A percentile compares a stretch with the other conserved stretches of the same genome.
Conservation (phyloP, 2,888 invertebrate species). For the Drosophila paranaensis region DNA sequence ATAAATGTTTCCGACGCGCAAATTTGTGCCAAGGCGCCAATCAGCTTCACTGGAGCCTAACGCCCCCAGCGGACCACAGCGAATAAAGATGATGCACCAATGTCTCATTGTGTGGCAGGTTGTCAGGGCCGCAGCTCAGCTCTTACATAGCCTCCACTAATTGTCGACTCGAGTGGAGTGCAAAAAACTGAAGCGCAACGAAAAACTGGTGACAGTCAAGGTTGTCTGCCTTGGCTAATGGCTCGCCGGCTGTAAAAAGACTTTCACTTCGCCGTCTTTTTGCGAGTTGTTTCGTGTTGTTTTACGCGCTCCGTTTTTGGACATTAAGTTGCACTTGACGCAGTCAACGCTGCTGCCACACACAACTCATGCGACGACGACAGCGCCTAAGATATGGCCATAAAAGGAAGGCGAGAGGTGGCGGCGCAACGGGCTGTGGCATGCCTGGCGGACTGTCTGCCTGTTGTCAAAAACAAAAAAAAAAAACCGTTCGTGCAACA, state of each 20-base stretch:
- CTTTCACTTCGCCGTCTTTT: constrained; percentile 66
- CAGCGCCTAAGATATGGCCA: constrained; percentile 56
- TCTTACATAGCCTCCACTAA: constrained; percentile 34
- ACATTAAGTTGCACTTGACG: constrained; percentile 70
- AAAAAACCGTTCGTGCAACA: constrained; percentile 40
- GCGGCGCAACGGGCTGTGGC: not conserved
- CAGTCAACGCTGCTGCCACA: constrained; percentile 50
- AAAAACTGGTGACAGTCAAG: constrained; percentile 63
- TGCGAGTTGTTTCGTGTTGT: constrained; percentile 29
- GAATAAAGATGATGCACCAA: not conserved
- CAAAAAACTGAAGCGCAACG: constrained; percentile 5
- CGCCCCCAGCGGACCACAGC: constrained; percentile 1
- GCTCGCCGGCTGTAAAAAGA: constrained; percentile 48
- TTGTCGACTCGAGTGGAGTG: constrained; percentile 29
- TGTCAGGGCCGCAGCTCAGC: constrained; percentile 34
- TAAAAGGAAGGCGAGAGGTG: constrained; percentile 25
- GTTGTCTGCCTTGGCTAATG: constrained; percentile 65
- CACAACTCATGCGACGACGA: constrained; percentile 63
- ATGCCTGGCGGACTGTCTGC: constrained; percentile 42
- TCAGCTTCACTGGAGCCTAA: constrained; percentile 43
- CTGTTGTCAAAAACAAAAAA: constrained; percentile 55
- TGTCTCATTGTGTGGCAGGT: constrained; percentile 18
- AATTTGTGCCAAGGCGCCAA: constrained; percentile 52
- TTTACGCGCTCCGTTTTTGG: constrained; percentile 61
- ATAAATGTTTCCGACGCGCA: constrained; percentile 47